Conservation (phyloP, 1,140 invertebrate species). For the Diorhabda sublineata region DNA sequence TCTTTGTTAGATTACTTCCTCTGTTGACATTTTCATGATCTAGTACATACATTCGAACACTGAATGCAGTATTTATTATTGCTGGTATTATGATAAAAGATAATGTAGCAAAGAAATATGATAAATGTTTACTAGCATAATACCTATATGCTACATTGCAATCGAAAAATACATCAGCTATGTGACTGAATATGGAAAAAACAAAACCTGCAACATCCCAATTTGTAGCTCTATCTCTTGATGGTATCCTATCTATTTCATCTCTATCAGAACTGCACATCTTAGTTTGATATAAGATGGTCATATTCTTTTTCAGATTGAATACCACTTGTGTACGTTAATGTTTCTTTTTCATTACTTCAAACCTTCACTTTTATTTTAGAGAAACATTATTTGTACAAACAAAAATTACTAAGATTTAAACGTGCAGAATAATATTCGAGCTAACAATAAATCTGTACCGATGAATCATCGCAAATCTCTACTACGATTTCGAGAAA, state of each 20-base stretch:
- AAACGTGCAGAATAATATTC: neutral
- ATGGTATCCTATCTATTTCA: conserved; percentile 43
- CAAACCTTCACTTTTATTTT: neutral
- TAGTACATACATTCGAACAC: conserved; percentile 55
- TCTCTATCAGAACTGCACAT: conserved; percentile 33
- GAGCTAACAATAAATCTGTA: neutral
- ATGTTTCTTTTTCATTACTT: neutral
- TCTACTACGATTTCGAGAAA: neutral
- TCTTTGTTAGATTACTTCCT: conserved; percentile 46
- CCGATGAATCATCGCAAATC: neutral
- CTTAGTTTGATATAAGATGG: conserved; percentile 32
- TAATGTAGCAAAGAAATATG: conserved; percentile 58
- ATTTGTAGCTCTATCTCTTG: conserved; percentile 42
- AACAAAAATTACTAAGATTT: neutral
- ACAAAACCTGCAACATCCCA: conserved; percentile 46
- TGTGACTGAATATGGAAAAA: conserved; percentile 58
- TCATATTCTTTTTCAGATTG: conserved; percentile 20
- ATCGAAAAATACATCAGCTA: conserved; percentile 62
- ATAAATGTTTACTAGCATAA: conserved; percentile 48
- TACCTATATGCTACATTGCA: conserved; percentile 60
- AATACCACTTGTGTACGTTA: neutral
- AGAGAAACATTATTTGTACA: neutral
- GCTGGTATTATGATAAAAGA: conserved; percentile 61
- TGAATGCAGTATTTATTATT: conserved; percentile 60
- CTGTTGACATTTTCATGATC: conserved; percentile 35